Conservation (phyloP, 1,140 invertebrate species). For the Dufourea novaeangliae region DNA sequence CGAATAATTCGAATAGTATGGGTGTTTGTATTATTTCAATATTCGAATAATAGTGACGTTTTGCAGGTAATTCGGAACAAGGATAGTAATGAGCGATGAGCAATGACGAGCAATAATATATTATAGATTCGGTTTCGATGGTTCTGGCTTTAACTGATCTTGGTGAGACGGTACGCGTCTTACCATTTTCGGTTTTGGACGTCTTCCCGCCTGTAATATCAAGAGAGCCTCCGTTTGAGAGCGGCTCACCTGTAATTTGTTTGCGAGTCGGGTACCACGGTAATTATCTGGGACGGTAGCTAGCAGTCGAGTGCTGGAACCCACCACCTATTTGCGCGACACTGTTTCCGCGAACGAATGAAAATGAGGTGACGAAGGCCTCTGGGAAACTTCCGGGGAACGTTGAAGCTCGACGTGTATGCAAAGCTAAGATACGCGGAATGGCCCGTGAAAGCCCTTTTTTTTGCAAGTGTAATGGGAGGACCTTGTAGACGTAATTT, state of each 20-base stretch:
- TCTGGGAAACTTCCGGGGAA: constrained; percentile 25
- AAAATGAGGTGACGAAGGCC: constrained; percentile 39
- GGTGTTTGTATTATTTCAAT: too few species aligned
- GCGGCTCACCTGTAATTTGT: constrained; percentile 38
- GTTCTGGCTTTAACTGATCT: background rate
- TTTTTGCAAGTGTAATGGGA: constrained; percentile 30
- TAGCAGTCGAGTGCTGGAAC: constrained; percentile 12
- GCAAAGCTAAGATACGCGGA: constrained; percentile 22
- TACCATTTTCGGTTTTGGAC: background rate
- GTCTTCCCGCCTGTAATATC: background rate
- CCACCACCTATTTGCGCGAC: constrained; percentile 35
- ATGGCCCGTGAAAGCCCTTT: constrained; percentile 9
- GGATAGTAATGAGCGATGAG: too few species aligned
- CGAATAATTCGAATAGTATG: too few species aligned
- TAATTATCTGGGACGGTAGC: constrained; percentile 29
- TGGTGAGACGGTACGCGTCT: background rate
- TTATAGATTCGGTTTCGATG: background rate
- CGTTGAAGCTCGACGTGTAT: constrained; percentile 22
- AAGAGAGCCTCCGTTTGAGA: constrained; percentile 1
- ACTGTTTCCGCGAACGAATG: constrained; percentile 46
- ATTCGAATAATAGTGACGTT: too few species aligned
- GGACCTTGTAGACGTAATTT: background rate
- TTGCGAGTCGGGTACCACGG: constrained; percentile 20
- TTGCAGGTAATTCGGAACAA: too few species aligned
- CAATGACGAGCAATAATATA: too few species aligned